phyloP scores from a whole-genome alignment of 2,797 vertebrate genomes.

The Eulemur albifrons region DNA sequence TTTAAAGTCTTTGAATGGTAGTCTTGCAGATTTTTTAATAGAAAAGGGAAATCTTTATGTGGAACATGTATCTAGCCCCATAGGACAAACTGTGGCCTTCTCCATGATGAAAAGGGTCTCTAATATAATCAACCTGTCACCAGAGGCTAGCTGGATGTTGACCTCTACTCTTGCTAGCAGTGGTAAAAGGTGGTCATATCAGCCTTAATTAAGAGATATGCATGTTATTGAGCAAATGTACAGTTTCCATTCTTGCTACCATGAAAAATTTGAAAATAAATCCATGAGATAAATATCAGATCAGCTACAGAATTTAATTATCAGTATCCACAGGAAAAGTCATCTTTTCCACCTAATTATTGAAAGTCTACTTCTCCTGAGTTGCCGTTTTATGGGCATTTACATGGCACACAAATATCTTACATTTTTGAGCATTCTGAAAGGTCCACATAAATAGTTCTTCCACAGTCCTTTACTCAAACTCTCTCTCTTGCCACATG shows the following conservation, averaged over 20 bases:
- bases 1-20: not conserved
- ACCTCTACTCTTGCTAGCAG: not conserved
- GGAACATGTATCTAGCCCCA: not conserved
- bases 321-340: not conserved
- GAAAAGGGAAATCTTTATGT: not conserved
- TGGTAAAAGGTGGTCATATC: not conserved
- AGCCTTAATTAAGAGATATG: constrained; percentile 26
- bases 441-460: not conserved
- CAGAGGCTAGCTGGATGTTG: not conserved
- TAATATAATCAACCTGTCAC: not conserved
- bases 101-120: not conserved
- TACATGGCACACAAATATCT: not conserved
- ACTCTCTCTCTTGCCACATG: not conserved
- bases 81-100: not conserved
- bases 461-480: not conserved
- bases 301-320: not conserved
- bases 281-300: not conserved
- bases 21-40: not conserved
- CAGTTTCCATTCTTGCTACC: not conserved
- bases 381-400: not conserved
- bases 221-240: not conserved
- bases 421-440: not conserved
- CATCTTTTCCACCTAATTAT: not conserved
- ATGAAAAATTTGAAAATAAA: constrained; percentile 8
- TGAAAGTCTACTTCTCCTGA: not conserved